Evolutionary conservation across 2,113 vertebrate species (phyloP).

Genomic region (Esox niger): DNA sequence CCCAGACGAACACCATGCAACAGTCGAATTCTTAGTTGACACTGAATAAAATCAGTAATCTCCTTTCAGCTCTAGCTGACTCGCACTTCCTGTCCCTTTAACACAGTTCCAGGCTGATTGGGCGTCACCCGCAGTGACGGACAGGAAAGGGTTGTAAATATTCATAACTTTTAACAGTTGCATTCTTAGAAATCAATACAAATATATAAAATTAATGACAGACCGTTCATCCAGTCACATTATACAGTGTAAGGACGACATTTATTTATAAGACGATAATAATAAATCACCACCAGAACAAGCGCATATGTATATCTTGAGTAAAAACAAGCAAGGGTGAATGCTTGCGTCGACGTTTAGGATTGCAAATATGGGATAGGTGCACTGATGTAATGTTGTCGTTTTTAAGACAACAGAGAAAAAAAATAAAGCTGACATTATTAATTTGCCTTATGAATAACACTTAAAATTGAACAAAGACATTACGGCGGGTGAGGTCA

Average conservation of each 20-base stretch:
- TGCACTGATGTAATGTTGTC: too few species aligned
- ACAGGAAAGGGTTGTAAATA: constrained; percentile 23
- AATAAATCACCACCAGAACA: not conserved
- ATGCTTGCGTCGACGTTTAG: too few species aligned
- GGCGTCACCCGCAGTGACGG: constrained; percentile 59
- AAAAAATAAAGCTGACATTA: constrained; percentile 1
- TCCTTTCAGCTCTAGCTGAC: constrained; percentile 10
- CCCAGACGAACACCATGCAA: constrained; percentile 11
- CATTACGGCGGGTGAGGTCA: constrained; percentile 4
- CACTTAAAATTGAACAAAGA: not conserved
- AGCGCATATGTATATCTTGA: too few species aligned
- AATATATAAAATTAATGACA: too few species aligned
- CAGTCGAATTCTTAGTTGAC: constrained; percentile 31
- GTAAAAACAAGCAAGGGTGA: too few species aligned
- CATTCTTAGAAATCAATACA: too few species aligned
- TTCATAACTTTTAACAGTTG: constrained; percentile 22
- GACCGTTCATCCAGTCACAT: too few species aligned
- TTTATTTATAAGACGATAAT: not conserved
- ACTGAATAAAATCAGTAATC: constrained; percentile 32
- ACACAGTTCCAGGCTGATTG: constrained; percentile 42
- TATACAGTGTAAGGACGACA: not conserved
- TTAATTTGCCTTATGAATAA: not conserved
- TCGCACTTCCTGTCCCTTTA: constrained; percentile 69
- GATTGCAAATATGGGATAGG: not conserved
- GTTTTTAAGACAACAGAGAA: too few species aligned